Conservation (phyloP, 1,140 invertebrate genomes). For the Bombus superbus region DNA sequence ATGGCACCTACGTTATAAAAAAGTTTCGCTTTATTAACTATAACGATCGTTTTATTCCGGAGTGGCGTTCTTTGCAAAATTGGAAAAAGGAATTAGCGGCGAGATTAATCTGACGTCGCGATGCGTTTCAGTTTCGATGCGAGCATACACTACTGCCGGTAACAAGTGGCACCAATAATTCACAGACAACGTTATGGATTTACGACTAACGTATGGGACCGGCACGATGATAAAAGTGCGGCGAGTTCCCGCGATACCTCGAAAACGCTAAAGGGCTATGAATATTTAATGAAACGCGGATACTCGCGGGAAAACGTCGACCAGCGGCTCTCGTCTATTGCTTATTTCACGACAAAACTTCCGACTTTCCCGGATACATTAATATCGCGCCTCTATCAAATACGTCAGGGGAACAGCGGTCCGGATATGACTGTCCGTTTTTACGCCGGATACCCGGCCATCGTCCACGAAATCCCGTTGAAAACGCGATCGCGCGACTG, state of each 20-base stretch:
- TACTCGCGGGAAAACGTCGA: constrained; percentile 1
- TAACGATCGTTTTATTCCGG: too few species aligned
- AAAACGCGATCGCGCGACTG: constrained; percentile 30
- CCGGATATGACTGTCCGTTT: constrained; percentile 39
- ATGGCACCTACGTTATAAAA: too few species aligned
- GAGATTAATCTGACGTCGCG: neutral
- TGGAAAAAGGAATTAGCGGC: neutral
- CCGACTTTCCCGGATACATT: constrained; percentile 26
- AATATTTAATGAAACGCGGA: constrained; percentile 63
- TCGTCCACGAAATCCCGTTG: constrained; percentile 35
- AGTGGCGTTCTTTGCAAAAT: neutral
- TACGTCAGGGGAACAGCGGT: neutral
- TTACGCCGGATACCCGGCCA: constrained; percentile 9
- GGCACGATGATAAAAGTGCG: neutral
- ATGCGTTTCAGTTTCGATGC: neutral
- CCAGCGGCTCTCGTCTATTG: constrained; percentile 28
- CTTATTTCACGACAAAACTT: constrained; percentile 52
- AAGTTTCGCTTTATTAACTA: too few species aligned
- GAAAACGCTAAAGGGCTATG: constrained; percentile 58
- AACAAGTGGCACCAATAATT: constrained; percentile 14
- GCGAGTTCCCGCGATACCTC: constrained; percentile 6
- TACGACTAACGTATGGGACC: neutral
- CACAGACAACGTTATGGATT: neutral
- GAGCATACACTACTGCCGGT: neutral
- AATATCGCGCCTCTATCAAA: constrained; percentile 36